Evolutionary conservation across 1,140 invertebrate species (phyloP).

Genomic region (Diabrotica undecimpunctata): DNA sequence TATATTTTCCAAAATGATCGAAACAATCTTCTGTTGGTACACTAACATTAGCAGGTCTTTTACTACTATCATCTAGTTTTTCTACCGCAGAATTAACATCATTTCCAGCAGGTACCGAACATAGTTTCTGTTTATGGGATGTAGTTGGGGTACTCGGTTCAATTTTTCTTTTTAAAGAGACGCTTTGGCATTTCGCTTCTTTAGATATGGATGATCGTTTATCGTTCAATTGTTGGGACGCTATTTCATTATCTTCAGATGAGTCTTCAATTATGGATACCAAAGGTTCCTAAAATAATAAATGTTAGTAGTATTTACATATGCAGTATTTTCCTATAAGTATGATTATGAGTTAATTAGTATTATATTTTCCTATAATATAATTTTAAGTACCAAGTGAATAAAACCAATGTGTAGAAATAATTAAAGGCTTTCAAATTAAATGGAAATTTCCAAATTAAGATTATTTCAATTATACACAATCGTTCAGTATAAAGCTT

Average conservation of each 20-base stretch:
- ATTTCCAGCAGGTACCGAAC: conserved; percentile 21
- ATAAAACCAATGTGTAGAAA: no score
- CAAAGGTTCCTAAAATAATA: no score
- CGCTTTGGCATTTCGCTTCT: conserved; percentile 17
- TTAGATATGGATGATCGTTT: conserved; percentile 16
- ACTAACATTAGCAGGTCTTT: conserved; percentile 15
- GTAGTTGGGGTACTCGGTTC: conserved; percentile 8
- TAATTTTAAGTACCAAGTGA: no score
- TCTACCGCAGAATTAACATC: conserved; percentile 19
- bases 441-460: no score
- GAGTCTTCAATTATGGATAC: conserved; percentile 20
- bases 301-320: no score
- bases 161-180: conserved; percentile 18
- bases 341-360: no score
- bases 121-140: conserved; percentile 15
- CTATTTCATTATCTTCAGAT: conserved; percentile 11
- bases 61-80: conserved; percentile 20
- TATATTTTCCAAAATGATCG: conserved; percentile 22
- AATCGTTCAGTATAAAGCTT: no score
- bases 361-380: no score
- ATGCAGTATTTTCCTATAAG: no score
- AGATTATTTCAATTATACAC: no score
- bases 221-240: conserved; percentile 17
- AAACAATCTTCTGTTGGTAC: conserved; percentile 20
- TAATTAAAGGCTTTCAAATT: no score